Evolutionary conservation across 2,888 invertebrate genomes (phyloP).

Genomic region (Pachydiplax longipennis): DNA sequence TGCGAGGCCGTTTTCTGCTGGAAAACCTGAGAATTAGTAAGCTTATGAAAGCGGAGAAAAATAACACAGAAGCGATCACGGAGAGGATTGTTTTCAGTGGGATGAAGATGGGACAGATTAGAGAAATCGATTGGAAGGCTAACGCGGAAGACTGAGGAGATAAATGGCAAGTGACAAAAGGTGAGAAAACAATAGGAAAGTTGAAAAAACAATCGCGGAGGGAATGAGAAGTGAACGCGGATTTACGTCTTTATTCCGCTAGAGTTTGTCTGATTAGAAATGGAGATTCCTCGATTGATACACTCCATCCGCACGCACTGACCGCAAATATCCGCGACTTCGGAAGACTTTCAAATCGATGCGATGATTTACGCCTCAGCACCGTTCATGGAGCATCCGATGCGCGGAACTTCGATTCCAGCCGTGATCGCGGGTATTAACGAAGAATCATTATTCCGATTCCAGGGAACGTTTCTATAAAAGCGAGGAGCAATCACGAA

Average conservation of each 20-base stretch:
- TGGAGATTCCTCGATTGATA: not conserved
- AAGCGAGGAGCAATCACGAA: too few species aligned
- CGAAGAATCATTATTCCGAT: too few species aligned
- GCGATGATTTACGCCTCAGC: not conserved
- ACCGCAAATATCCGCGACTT: not conserved
- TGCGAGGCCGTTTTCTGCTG: too few species aligned
- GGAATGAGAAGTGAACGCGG: not conserved
- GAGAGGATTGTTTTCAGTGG: too few species aligned
- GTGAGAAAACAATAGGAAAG: not conserved
- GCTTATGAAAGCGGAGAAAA: too few species aligned
- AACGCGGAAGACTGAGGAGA: not conserved
- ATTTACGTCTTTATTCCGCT: not conserved
- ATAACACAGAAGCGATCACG: too few species aligned
- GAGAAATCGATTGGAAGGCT: not conserved
- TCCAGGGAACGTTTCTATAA: too few species aligned
- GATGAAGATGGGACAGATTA: not conserved
- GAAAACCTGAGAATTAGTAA: too few species aligned
- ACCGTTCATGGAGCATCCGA: not conserved
- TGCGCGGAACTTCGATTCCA: too few species aligned
- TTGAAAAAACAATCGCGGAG: not conserved
- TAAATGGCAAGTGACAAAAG: not conserved
- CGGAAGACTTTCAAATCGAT: not conserved
- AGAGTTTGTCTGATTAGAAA: not conserved
- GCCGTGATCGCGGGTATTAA: too few species aligned
- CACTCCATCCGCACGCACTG: not conserved